A percentile compares a stretch with the other conserved stretches of the same genome.
Evolutionary conservation across 2,113 vertebrate species (phyloP).

Genomic region (Eolophus roseicapilla): DNA sequence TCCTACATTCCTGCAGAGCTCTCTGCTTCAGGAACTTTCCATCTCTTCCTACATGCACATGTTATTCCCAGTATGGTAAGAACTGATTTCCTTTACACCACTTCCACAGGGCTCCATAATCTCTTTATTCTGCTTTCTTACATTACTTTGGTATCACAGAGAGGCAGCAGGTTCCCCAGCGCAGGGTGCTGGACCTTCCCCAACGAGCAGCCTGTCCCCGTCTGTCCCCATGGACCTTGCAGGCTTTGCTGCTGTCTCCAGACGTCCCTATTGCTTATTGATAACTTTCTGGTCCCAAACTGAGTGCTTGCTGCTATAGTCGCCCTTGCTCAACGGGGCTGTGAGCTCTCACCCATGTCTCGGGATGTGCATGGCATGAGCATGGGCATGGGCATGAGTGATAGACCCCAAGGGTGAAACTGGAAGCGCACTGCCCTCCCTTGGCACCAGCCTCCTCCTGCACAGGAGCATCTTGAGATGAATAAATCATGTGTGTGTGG

Average conservation of each 20-base stretch:
- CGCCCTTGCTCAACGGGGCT: not conserved
- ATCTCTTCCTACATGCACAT: not conserved
- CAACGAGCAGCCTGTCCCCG: not conserved
- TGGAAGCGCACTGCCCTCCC: not conserved
- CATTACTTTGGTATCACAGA: fast-evolving
- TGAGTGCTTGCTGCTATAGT: not conserved
- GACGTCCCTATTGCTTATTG: not conserved
- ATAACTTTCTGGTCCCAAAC: not conserved
- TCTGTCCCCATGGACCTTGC: not conserved
- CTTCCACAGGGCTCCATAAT: not conserved
- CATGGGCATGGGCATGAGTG: not conserved
- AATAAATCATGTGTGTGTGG: not conserved
- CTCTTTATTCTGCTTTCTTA: not conserved
- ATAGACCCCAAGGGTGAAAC: fast-evolving
- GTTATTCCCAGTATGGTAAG: not conserved
- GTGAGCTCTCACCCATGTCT: not conserved
- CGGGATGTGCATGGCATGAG: too few species aligned
- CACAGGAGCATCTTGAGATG: not conserved
- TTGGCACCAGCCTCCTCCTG: not conserved
- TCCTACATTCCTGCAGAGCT: not conserved
- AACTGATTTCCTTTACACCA: not conserved
- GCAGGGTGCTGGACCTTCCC: not conserved
- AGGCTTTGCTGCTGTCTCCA: not conserved
- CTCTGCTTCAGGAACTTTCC: not conserved
- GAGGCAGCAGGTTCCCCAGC: not conserved